Evolutionary conservation across 2,888 invertebrate species (phyloP).

Genomic region (Lepidochrysops patricia): DNA sequence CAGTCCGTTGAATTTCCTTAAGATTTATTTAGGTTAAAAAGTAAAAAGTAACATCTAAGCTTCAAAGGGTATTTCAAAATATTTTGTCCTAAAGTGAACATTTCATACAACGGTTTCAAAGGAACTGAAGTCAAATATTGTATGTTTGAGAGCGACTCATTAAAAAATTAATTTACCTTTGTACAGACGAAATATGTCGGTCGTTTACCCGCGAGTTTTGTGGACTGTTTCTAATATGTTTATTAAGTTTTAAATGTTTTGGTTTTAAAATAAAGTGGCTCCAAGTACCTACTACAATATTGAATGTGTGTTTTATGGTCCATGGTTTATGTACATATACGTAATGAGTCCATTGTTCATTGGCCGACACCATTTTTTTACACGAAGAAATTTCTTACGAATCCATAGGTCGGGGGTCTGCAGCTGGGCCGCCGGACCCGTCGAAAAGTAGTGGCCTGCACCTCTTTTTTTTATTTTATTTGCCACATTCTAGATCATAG

Average conservation of each 20-base stretch:
- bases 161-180: constrained; percentile 6
- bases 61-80: not conserved
- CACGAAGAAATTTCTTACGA: too few species aligned
- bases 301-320: too few species aligned
- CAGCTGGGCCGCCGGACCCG: too few species aligned
- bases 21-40: not conserved
- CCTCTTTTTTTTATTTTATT: too few species aligned
- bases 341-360: too few species aligned
- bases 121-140: not conserved
- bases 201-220: not conserved
- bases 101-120: not conserved
- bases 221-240: constrained; percentile 1
- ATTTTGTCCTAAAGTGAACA: not conserved
- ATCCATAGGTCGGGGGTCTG: too few species aligned
- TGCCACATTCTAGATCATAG: too few species aligned
- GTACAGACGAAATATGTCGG: not conserved
- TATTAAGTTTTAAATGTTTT: not conserved
- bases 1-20: not conserved
- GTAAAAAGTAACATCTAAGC: not conserved
- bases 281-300: too few species aligned
- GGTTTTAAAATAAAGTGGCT: not conserved
- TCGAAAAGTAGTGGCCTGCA: too few species aligned
- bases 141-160: constrained; percentile 2
- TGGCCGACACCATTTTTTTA: too few species aligned
- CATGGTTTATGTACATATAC: too few species aligned